Conservation (phyloP, 2,797 vertebrate genomes). For the Babyrousa celebensis region DNA sequence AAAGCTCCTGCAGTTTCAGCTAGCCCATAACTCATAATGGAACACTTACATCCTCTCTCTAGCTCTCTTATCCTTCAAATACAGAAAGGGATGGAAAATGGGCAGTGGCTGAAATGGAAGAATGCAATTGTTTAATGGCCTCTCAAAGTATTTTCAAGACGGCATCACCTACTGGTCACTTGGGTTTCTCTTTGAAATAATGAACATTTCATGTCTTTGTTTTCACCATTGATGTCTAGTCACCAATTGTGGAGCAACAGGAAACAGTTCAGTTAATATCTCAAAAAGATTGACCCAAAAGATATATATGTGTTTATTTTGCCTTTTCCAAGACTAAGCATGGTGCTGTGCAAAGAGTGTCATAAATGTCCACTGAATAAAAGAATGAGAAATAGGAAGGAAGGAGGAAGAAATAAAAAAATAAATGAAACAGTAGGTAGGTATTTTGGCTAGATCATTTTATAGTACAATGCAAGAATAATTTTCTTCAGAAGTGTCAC, state of each 20-base stretch:
- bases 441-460: neutral
- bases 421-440: rapidly evolving
- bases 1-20: neutral
- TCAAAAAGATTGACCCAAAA: neutral
- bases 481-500: slow-evolving; percentile 72
- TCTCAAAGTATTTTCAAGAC: neutral
- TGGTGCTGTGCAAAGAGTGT: neutral
- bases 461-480: slow-evolving; percentile 42
- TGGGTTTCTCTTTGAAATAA: neutral
- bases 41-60: neutral
- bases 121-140: neutral
- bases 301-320: neutral
- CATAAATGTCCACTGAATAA: neutral
- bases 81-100: neutral
- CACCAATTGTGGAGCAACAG: neutral
- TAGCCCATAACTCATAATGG: neutral
- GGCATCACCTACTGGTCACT: neutral
- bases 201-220: neutral
- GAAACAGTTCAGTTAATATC: neutral
- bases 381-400: neutral
- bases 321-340: neutral
- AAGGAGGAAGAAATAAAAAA: neutral
- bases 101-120: neutral
- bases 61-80: neutral
- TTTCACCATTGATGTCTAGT: neutral